A percentile compares a stretch with the other conserved stretches of the same genome.
Evolutionary conservation across 2,113 vertebrate genomes (phyloP).

Genomic region (Dolichotis patagonum): DNA sequence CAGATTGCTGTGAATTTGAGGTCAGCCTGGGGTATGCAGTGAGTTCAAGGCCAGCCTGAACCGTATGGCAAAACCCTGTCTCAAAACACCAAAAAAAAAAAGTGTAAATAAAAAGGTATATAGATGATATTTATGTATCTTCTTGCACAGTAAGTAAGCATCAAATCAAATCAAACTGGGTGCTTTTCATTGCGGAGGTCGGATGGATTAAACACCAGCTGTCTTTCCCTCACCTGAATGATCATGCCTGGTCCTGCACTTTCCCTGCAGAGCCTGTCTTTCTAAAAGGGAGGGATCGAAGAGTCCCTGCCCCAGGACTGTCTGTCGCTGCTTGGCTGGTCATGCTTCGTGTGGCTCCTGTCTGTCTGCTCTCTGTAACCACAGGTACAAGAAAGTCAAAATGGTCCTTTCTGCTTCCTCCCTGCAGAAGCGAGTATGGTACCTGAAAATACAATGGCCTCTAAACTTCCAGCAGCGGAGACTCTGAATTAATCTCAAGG

Average conservation of each 20-base stretch:
- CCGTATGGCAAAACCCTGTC: background rate
- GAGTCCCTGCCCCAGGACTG: background rate
- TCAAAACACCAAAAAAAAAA: background rate
- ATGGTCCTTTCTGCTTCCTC: constrained; percentile 9
- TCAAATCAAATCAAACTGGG: background rate
- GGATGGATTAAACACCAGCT: constrained; percentile 10
- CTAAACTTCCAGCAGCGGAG: constrained; percentile 15
- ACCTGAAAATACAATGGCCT: constrained; percentile 23
- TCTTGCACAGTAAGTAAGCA: background rate
- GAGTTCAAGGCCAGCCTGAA: background rate
- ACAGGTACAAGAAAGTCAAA: constrained; percentile 73
- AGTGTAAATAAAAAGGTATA: constrained; percentile 32
- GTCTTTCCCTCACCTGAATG: background rate
- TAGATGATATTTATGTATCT: background rate
- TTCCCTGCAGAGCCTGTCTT: background rate
- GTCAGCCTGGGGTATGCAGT: background rate
- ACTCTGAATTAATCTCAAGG: background rate
- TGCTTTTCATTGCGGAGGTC: background rate
- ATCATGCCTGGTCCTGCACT: background rate
- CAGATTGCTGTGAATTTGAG: background rate
- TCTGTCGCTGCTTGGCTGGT: background rate
- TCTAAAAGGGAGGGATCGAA: background rate
- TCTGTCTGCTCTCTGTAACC: constrained; percentile 45
- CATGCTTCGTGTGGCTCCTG: background rate
- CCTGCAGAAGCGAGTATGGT: background rate